Evolutionary conservation across 2,797 vertebrate species (phyloP), one percentile per base, ranked within the genome.

Genomic region (Peromyscus eremicus): DNA sequence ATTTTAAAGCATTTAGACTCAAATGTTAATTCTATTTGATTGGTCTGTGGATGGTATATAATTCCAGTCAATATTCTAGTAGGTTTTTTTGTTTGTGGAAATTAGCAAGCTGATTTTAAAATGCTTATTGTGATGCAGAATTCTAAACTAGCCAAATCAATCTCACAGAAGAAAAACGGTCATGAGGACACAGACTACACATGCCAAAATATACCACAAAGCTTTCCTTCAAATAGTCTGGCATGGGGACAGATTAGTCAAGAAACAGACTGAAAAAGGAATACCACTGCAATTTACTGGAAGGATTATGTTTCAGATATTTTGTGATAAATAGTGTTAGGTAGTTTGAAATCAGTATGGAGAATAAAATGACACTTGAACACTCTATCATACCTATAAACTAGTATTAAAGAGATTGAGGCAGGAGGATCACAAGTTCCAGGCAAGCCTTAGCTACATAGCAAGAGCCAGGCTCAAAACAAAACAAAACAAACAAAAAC

Each of bases 61-160:
- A 94, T 77, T n/a, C 34, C 62, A 92, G 32, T 34, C 34, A 62
- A 55, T 88, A 55, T 91, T 23, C 4, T 37, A 83, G n/a, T 71
- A 83, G 52, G 49, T 52, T n/a, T 80, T 85, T 92, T 80, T 86
- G 16, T 66, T 81, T 91, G 34, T 60, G 25, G 66, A 91, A 90
- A 62, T 46, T 37, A 40, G 62, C 43, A 34, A 29, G 27, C 25
- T 84, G 40, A 46, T 66, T 84, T 46, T 84, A 46, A 84, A 46
- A 27, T 85, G 43, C 9, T 7, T 23, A 46, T 17, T 46, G 29
- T 84, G 43, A 19, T 64, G 81, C 40, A 46, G n/a, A 66, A 6
- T 21, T 52, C 23, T 76, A 46, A 46, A 76, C 40, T 0, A 11
- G 87, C 70, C 73, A 93, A 34, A 40, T 83, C 49, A 80, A 43